A percentile compares a stretch with the other conserved stretches of the same genome.
Evolutionary conservation across 92 coral and sea anemone species (phyloP).

Genomic region (Muricea muricata): DNA sequence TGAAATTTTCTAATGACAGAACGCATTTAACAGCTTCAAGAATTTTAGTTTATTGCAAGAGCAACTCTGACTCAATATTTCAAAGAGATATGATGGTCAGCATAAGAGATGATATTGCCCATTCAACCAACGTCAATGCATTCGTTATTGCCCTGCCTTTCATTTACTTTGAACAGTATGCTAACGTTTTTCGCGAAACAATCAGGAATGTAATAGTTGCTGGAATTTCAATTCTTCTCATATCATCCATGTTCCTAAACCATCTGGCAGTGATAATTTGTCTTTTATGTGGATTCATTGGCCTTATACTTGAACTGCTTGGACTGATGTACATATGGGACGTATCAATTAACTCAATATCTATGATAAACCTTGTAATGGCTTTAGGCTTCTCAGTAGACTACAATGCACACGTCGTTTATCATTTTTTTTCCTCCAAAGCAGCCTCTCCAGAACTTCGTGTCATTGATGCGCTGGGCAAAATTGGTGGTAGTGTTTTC

Average conservation of each 20-base stretch:
- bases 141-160: constrained; percentile 56
- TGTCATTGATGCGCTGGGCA: constrained; percentile 64
- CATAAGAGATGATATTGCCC: constrained; percentile 18
- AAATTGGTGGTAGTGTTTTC: constrained; percentile 69
- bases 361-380: constrained; percentile 67
- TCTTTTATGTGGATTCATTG: constrained; percentile 63
- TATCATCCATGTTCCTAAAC: constrained; percentile 66
- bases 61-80: neutral
- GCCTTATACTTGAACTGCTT: constrained; percentile 68
- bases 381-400: constrained; percentile 61
- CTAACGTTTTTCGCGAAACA: constrained; percentile 59
- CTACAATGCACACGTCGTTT: constrained; percentile 61
- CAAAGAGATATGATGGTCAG: constrained; percentile 30
- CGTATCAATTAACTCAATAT: constrained; percentile 65
- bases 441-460: constrained; percentile 56
- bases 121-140: constrained; percentile 22
- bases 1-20: neutral
- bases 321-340: constrained; percentile 76
- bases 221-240: constrained; percentile 60
- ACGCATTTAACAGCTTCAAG: constrained; percentile 35
- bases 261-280: constrained; percentile 55
- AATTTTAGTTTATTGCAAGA: constrained; percentile 1
- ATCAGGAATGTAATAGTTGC: constrained; percentile 64
- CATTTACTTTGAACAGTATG: constrained; percentile 75
- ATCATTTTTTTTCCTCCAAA: constrained; percentile 50